phyloP scores from a whole-genome alignment of 2,888 invertebrate species.

The Parnassius mnemosyne region DNA sequence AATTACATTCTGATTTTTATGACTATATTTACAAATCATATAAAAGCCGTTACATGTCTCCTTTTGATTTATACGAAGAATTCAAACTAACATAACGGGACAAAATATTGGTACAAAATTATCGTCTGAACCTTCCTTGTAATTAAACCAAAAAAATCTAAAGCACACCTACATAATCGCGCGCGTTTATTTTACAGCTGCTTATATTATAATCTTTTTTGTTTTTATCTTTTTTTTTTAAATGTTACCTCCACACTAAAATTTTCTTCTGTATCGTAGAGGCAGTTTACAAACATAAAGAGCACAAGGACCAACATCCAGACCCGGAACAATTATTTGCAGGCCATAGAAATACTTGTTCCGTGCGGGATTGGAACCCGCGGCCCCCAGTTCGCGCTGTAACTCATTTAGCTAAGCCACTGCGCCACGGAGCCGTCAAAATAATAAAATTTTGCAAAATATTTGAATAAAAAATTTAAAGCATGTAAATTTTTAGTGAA shows the following conservation, averaged over 20 bases:
- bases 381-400: too few relatives aligned
- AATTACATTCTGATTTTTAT: constrained; percentile 16
- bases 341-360: too few relatives aligned
- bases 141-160: not conserved
- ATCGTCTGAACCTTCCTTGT: not conserved
- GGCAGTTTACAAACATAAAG: too few relatives aligned
- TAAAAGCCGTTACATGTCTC: not conserved
- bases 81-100: constrained; percentile 4
- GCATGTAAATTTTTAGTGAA: constrained; percentile 12
- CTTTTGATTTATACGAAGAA: not conserved
- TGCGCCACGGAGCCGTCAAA: too few relatives aligned
- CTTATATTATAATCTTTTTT: not conserved
- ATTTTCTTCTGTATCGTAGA: too few relatives aligned
- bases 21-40: constrained; percentile 8
- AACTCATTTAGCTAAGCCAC: too few relatives aligned
- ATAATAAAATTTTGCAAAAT: constrained; percentile 17
- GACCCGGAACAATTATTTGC: too few relatives aligned
- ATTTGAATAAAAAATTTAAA: constrained; percentile 24
- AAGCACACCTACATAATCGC: not conserved
- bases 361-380: too few relatives aligned
- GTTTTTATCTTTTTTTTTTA: too few relatives aligned
- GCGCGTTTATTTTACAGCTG: constrained; percentile 4
- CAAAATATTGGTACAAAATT: not conserved
- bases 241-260: too few relatives aligned
- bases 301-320: too few relatives aligned